Base-by-base conservation (phyloP, 2,113 vertebrate species). In the Rhea pennata region DNA sequence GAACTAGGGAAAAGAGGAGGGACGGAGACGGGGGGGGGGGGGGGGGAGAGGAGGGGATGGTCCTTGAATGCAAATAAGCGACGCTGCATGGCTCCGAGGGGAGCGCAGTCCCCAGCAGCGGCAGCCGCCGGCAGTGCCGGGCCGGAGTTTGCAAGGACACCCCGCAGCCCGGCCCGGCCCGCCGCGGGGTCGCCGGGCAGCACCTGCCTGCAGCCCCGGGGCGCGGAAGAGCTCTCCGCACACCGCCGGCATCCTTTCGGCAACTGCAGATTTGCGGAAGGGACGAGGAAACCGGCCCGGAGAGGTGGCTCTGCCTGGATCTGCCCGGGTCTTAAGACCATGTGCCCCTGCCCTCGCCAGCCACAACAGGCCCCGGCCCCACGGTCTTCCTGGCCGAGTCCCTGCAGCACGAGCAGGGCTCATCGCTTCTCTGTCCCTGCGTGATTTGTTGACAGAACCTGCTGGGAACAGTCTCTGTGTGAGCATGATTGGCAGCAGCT, bases 51-150 rank as follows among this genome's bases (percentile, higher is more conserved):
- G 36, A 22, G 21, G 62, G 62, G 46, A 46, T 51, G 66, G 64
- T 14, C 46, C 54, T 13, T 81, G 88, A 62, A 88, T 89, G 79
- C 76, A n/a, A 76, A 90, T 7, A 92, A 7, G 48, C 39, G 33
- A 66, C 40, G 26, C 75, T 54, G 92, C 87, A 66, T 79, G 94
- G 88, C 69, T 76, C 65, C 67, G 27, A 13, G 51, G 54, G 90
- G 62, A 19, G n/a, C 40, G 31, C 42, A 33, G 27, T 24, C 59
- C 40, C 21, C 7, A 42, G 50, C 40, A 7, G 40, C 9, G 26
- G 11, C 62, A 51, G 48, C 31, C 5, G 26, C 61, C 10, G 65
- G 31, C 58, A 48, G 56, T 33, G 65, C 21, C 54, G 40, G n/a
- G 44, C 27, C 19, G 39, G 56, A 2, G 84, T 42, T 29, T 48